phyloP scores from a whole-genome alignment of 1,140 invertebrate species.

The Littorina saxatilis region DNA sequence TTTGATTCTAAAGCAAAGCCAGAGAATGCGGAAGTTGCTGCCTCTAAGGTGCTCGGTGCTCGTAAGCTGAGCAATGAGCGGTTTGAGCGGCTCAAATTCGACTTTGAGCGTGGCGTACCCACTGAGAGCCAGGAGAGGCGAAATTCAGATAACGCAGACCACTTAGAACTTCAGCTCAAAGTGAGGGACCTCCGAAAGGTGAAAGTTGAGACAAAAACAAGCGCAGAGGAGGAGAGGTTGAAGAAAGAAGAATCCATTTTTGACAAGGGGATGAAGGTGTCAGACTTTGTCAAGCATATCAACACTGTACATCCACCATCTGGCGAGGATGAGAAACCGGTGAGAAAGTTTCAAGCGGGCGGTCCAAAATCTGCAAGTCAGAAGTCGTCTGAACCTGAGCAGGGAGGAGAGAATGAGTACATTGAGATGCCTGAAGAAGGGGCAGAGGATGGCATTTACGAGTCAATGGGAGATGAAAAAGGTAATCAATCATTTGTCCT shows the following conservation, averaged over 20 bases:
- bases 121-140: slow-evolving; percentile 39
- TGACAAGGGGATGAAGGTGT: slow-evolving; percentile 51
- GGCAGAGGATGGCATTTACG: slow-evolving; percentile 31
- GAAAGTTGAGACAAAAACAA: slow-evolving; percentile 21
- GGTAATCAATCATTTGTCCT: neutral
- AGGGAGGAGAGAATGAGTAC: slow-evolving; percentile 33
- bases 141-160: slow-evolving; percentile 41
- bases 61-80: slow-evolving; percentile 51
- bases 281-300: slow-evolving; percentile 55
- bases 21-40: slow-evolving; percentile 5
- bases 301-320: slow-evolving; percentile 47
- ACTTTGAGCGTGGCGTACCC: slow-evolving; percentile 52
- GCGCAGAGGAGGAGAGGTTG: slow-evolving; percentile 36
- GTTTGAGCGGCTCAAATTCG: slow-evolving; percentile 52
- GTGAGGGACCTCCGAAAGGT: slow-evolving; percentile 34
- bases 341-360: slow-evolving; percentile 17
- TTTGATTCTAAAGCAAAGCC: slow-evolving; percentile 3
- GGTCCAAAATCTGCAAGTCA: neutral
- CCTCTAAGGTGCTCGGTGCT: slow-evolving; percentile 4
- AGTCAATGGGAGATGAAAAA: slow-evolving; percentile 12
- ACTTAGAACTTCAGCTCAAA: slow-evolving; percentile 47
- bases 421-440: slow-evolving; percentile 35
- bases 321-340: neutral
- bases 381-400: neutral
- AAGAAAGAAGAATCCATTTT: slow-evolving; percentile 55